phyloP scores from a whole-genome alignment of 2,797 vertebrate genomes.

The Melanotaenia pygmaea region DNA sequence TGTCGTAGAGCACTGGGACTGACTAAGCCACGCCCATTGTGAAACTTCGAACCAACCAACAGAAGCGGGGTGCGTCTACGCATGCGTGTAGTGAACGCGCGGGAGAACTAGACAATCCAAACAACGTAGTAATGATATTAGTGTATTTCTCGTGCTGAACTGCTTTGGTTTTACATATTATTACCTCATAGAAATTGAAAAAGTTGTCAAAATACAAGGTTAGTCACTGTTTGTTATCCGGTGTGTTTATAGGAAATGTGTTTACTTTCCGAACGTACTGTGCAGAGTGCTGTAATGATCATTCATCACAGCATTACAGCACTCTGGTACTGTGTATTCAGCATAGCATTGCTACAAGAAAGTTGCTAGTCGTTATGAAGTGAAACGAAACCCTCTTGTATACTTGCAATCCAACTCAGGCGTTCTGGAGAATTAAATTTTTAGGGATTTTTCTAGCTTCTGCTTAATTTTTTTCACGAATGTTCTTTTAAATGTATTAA shows the following conservation, averaged over 20 bases:
- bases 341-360: neutral
- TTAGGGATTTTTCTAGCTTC: neutral
- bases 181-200: neutral
- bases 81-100: constrained; percentile 74
- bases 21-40: constrained; percentile 25
- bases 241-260: rapidly evolving
- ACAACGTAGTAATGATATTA: constrained; percentile 34
- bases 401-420: neutral
- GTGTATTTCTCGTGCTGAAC: neutral
- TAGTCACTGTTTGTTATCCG: neutral
- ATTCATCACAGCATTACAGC: too few relatives aligned
- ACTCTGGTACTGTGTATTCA: neutral
- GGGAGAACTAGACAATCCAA: constrained; percentile 71
- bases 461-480: neutral
- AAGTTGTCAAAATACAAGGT: constrained; percentile 35
- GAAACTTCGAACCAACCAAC: constrained; percentile 77
- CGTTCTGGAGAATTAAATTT: neutral
- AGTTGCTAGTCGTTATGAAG: neutral
- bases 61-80: neutral
- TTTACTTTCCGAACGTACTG: neutral
- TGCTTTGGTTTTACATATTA: neutral
- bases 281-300: too few relatives aligned
- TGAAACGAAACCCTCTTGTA: neutral
- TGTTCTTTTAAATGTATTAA: neutral
- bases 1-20: rapidly evolving